Evolutionary conservation across 2,113 vertebrate genomes (phyloP), one percentile per base, ranked within the genome.

Genomic region (Numida meleagris): DNA sequence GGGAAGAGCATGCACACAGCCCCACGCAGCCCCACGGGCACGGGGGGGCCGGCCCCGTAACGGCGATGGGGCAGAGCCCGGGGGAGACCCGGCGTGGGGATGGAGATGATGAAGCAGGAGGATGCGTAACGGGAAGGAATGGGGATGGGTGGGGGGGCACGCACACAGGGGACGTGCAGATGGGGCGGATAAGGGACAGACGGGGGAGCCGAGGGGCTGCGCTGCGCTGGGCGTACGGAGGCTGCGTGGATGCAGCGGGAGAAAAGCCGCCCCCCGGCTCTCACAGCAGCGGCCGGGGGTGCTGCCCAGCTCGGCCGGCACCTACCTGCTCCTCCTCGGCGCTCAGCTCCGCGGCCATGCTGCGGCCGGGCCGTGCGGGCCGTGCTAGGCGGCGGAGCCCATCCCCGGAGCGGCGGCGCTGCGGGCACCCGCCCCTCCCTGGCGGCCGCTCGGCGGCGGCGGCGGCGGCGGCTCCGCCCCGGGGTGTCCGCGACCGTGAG

Each of bases 261-360:
- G 27, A 29, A 53, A 53, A 53, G 51, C 51, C 25, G 51, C 14
- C 14, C 51, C 25, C 51, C 27, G 51, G 14, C 25, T 8, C 14
- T 14, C 24, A 3, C 27, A 53, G 27, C 50, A 15, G 50, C 25
- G 46, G 25, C 25, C 25, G 25, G 50, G 4, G 46, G 46, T 48
- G 46, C 46, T 48, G 21, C 46, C 46, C 46, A 33, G 34, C 66
- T 42, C 42, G 27, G 40, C 17, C 36, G 51, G n/a, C 31, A 62
- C 96, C 89, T 97, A 98, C 98, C 98, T 98, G 98, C 96, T 98
- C 98, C 95, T 98, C 98, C 93, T 98, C 98, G 38, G 96, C 96
- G 94, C 97, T 98, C 94, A 98, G 97, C 91, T 97, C 97, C 59
- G 97, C 97, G 89, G 98, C 97, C 98, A 98, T 97, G 67, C 89